Evolutionary conservation across 2,797 vertebrate genomes (phyloP).

Genomic region (Bovichtus variegatus): DNA sequence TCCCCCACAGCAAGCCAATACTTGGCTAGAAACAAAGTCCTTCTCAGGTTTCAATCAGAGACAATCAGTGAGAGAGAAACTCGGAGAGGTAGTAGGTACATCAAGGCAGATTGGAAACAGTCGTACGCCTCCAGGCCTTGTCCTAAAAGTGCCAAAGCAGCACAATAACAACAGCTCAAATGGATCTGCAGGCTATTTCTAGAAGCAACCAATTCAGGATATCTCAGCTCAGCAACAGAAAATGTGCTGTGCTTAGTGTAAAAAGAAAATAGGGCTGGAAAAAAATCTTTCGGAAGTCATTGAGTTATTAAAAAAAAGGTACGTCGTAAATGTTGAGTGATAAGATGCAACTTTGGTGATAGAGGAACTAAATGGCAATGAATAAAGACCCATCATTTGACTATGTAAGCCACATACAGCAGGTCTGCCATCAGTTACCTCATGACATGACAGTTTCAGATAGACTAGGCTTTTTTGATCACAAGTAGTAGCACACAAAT

Average conservation of each 20-base stretch:
- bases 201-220: slow-evolving; percentile 12
- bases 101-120: slow-evolving; percentile 44
- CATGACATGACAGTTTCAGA: slow-evolving; percentile 3
- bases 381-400: background rate
- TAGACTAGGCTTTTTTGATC: background rate
- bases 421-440: background rate
- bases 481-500: background rate
- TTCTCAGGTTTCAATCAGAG: slow-evolving; percentile 69
- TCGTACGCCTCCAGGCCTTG: slow-evolving; percentile 41
- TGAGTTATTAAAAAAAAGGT: background rate
- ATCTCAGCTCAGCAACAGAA: slow-evolving; percentile 14
- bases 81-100: slow-evolving; percentile 29
- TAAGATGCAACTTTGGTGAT: background rate
- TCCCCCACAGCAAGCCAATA: slow-evolving; percentile 40
- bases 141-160: slow-evolving; percentile 41
- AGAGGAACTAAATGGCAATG: background rate
- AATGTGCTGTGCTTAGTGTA: background rate
- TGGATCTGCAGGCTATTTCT: slow-evolving; percentile 42
- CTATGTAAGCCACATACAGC: background rate
- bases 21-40: slow-evolving; percentile 64
- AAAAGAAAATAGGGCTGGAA: background rate
- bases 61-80: slow-evolving; percentile 30
- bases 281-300: background rate
- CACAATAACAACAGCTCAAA: slow-evolving; percentile 50
- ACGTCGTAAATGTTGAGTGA: background rate